phyloP scores from a whole-genome alignment of 64 coral and sea anemone species.

The Dendrophyllia cribrosa region DNA sequence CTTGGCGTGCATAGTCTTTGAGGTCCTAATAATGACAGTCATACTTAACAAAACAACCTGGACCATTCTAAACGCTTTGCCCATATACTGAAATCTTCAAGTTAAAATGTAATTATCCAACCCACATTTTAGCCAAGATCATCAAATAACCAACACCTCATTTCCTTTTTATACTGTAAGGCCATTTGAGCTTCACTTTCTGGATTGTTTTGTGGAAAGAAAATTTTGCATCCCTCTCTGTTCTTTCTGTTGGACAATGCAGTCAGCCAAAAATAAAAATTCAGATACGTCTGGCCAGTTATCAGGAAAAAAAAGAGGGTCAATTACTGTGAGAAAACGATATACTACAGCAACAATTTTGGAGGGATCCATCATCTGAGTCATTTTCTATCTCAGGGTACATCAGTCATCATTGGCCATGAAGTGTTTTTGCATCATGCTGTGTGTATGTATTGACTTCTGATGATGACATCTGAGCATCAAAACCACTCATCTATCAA shows the following conservation, averaged over 20 bases:
- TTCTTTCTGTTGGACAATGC: neutral
- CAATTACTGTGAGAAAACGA: constrained; percentile 6
- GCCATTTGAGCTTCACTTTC: too few relatives aligned
- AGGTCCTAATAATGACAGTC: constrained; percentile 76
- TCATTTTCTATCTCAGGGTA: neutral
- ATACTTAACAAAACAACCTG: neutral
- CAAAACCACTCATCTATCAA: constrained; percentile 62
- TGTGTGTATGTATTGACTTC: constrained; percentile 51
- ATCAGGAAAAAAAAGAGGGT: neutral
- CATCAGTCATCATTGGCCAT: constrained; percentile 32
- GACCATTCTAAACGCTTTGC: too few relatives aligned
- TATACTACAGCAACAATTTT: constrained; percentile 40
- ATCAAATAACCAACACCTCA: too few relatives aligned
- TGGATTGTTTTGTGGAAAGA: too few relatives aligned
- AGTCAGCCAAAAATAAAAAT: neutral
- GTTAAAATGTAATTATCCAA: too few relatives aligned
- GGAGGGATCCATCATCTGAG: constrained; percentile 35
- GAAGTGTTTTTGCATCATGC: constrained; percentile 52
- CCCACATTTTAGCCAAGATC: too few relatives aligned
- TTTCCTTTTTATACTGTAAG: too few relatives aligned
- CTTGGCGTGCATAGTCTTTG: constrained; percentile 97
- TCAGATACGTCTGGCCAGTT: neutral
- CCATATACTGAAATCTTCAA: too few relatives aligned
- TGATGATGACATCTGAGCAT: constrained; percentile 73
- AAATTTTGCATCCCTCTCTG: neutral